Conservation (phyloP, 2,888 invertebrate genomes). For the Hipparchia sbordonii region DNA sequence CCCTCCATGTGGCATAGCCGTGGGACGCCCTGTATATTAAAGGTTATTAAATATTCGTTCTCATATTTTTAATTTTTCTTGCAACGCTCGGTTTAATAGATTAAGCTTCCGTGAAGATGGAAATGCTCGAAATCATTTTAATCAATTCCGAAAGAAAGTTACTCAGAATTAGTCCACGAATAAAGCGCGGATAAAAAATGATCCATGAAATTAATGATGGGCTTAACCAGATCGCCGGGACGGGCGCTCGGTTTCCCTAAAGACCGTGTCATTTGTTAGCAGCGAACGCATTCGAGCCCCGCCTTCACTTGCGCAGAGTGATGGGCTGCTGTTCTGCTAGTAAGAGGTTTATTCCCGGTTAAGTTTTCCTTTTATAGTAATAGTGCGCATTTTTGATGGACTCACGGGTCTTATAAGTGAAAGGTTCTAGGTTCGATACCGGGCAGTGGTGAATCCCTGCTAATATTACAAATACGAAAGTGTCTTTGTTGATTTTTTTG, state of each 20-base stretch:
- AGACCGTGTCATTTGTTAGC: conserved; percentile 40
- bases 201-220: conserved; percentile 55
- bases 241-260: conserved; percentile 39
- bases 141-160: conserved; percentile 15
- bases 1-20: no score
- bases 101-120: conserved; percentile 11
- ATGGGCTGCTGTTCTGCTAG: no score
- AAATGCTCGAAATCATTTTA: conserved; percentile 16
- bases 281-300: conserved; percentile 25
- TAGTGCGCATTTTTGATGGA: no score
- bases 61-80: no score
- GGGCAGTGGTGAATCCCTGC: no score
- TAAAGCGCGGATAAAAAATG: conserved; percentile 40
- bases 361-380: no score
- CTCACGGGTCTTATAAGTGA: no score
- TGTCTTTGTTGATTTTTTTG: no score
- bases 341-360: not conserved
- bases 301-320: not conserved
- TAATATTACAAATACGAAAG: no score
- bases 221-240: conserved; percentile 44
- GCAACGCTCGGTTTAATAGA: not conserved
- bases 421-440: no score
- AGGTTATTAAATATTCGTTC: no score
- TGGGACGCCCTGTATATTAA: no score
- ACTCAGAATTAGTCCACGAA: conserved; percentile 21